These are phyloP conservation scores for Seira ritae DNA, from an alignment of 2,888 invertebrate genomes.

Conservation along the genomic window DNA sequence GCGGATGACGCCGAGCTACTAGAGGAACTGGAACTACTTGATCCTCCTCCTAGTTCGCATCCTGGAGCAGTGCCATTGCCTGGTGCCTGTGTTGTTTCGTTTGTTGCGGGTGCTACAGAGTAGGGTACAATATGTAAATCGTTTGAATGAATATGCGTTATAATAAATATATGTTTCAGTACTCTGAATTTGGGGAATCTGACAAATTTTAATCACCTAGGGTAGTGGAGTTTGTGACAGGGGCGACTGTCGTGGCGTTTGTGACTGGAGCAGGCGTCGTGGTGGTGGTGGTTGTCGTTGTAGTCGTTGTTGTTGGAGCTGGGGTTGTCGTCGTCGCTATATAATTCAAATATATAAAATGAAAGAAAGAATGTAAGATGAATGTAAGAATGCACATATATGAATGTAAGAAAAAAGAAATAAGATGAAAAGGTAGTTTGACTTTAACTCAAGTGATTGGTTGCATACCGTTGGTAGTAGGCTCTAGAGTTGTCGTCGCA, in stretches of 20 bases:
- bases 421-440: too few relatives aligned
- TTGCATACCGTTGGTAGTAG: too few relatives aligned
- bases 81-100: not conserved
- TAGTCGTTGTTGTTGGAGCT: not conserved
- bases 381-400: too few relatives aligned
- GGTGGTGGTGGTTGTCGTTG: not conserved
- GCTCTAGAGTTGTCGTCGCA: too few relatives aligned
- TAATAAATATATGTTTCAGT: not conserved
- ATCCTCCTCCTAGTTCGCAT: not conserved
- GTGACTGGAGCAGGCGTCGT: not conserved
- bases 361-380: too few relatives aligned
- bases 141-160: not conserved
- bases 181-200: not conserved
- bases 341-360: too few relatives aligned
- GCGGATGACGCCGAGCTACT: not conserved
- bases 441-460: too few relatives aligned
- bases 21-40: constrained; percentile 1
- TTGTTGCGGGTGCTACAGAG: not conserved
- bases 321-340: constrained; percentile 2
- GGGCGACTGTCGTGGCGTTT: not conserved
- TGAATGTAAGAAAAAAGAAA: too few relatives aligned
- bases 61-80: not conserved
- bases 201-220: not conserved
- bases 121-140: not conserved
- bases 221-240: not conserved